Evolutionary conservation across 2,113 vertebrate genomes (phyloP), one percentile per base, ranked within the genome.

Genomic region (Vicugna pacos): DNA sequence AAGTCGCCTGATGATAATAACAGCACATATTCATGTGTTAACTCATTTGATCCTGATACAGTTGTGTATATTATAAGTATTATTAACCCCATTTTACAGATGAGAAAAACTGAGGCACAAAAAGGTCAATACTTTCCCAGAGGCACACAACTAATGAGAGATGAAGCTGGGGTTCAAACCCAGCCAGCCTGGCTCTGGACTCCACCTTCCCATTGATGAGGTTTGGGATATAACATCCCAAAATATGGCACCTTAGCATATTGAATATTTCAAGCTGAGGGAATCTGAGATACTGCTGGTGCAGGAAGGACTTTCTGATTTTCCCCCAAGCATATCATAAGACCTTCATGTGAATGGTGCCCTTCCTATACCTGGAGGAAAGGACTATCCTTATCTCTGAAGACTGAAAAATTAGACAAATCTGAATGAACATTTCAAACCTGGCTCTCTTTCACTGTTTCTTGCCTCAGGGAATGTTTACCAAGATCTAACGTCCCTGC

Each of bases 31-130:
- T 54, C 52, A 54, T 54, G 16, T 54, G 5, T 42, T 80, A 72
- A 80, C 19, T 80, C 38, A 52, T 9, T 70, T 38, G 69, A 52
- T 80, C 8, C 9, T 65, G 24, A 46, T 38, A 48, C 5, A 77
- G 17, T 10, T 5, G 9, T 79, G 28, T 64, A 14, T 35, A 22
- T 42, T 35, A 30, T 76, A 85, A 50, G 3, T 15, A 50, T 17
- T 38, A 20, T 56, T 92, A 35, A 54, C 11, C 17, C 1, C 38
- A 72, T 52, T 70, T 93, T 87, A 62, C 54, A 56, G 30, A 81
- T 82, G 35, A 93, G 86, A 75, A 93, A 93, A 87, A 76, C 24
- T 38, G 52, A 93, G 50, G 35, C 42, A 69, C 15, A 38, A 54
- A 70, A 50, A 90, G 56, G 32, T 54, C 60, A 73, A 32, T 77